These are phyloP conservation scores for Campylomormyrus numenius DNA, from an alignment of 2,113 vertebrate genomes.

Conservation along the genomic window DNA sequence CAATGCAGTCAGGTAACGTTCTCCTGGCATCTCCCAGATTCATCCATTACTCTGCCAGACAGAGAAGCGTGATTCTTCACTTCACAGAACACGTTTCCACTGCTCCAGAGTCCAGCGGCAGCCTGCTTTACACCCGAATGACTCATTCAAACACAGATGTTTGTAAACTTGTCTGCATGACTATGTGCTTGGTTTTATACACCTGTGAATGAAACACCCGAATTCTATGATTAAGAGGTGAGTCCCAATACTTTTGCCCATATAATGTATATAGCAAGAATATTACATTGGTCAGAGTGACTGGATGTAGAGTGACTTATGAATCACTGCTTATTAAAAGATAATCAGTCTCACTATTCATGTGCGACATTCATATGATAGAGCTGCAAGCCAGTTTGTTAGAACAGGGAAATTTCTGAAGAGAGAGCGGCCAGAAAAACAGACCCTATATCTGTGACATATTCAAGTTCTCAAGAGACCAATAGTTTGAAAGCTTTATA, in stretches of 20 bases:
- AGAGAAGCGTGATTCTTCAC: not conserved
- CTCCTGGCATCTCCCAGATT: not conserved
- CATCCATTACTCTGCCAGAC: not conserved
- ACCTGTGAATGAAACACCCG: not conserved
- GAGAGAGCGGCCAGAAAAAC: not conserved
- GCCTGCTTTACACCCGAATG: not conserved
- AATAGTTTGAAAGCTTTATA: conserved; percentile 20
- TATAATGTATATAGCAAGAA: conserved; percentile 28
- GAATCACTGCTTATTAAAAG: conserved; percentile 68
- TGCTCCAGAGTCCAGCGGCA: not conserved
- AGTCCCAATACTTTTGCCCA: not conserved
- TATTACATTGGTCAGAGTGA: conserved; percentile 58
- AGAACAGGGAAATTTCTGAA: not conserved
- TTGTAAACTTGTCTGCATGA: not conserved
- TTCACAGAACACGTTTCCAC: not conserved
- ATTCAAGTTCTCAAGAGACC: conserved; percentile 30
- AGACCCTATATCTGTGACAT: not conserved
- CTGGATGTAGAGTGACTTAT: conserved; percentile 47
- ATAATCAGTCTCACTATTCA: conserved; percentile 55
- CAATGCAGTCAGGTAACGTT: not conserved
- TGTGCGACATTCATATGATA: conserved; percentile 47
- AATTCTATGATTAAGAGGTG: not conserved
- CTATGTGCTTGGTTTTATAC: not conserved
- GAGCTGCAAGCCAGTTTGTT: conserved; percentile 45
- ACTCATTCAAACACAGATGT: not conserved